These are phyloP conservation scores for Unio delphinus DNA, from an alignment of 2,888 invertebrate genomes.

Conservation along the genomic window DNA sequence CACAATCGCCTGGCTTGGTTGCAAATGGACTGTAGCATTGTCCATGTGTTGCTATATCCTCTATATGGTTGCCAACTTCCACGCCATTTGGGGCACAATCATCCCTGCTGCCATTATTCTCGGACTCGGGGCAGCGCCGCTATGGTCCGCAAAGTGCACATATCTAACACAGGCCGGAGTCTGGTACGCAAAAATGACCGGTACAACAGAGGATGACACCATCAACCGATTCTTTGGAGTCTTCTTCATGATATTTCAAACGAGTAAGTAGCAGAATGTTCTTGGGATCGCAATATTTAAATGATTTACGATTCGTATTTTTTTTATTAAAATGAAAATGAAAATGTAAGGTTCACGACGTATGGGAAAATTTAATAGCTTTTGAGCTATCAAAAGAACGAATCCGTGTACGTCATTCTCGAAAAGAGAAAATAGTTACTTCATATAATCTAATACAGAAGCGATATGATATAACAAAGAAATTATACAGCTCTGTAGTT, in stretches of 20 bases:
- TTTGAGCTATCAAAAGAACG: too few relatives aligned
- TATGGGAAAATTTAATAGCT: too few relatives aligned
- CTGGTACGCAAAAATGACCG: constrained; percentile 85
- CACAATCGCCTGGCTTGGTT: constrained; percentile 78
- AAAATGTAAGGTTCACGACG: too few relatives aligned
- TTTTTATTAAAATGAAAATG: too few relatives aligned
- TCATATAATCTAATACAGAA: too few relatives aligned
- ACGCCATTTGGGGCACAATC: constrained; percentile 87
- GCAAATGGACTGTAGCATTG: constrained; percentile 94
- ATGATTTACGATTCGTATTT: too few relatives aligned
- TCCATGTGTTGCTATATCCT: constrained; percentile 94
- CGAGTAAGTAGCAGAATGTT: constrained; percentile 79
- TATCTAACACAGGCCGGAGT: constrained; percentile 88
- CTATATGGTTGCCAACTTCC: constrained; percentile 95
- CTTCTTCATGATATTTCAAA: constrained; percentile 98
- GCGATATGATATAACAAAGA: too few relatives aligned
- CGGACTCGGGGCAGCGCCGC: constrained; percentile 94
- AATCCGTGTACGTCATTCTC: too few relatives aligned
- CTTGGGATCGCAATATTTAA: too few relatives aligned
- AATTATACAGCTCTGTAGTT: too few relatives aligned
- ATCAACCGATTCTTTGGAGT: constrained; percentile 98
- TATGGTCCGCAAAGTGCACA: constrained; percentile 99
- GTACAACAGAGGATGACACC: constrained; percentile 87
- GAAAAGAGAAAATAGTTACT: too few relatives aligned
- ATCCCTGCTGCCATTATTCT: constrained; percentile 86